phyloP scores from a whole-genome alignment of 2,888 invertebrate species.

The Rhogogaster chlorosoma region DNA sequence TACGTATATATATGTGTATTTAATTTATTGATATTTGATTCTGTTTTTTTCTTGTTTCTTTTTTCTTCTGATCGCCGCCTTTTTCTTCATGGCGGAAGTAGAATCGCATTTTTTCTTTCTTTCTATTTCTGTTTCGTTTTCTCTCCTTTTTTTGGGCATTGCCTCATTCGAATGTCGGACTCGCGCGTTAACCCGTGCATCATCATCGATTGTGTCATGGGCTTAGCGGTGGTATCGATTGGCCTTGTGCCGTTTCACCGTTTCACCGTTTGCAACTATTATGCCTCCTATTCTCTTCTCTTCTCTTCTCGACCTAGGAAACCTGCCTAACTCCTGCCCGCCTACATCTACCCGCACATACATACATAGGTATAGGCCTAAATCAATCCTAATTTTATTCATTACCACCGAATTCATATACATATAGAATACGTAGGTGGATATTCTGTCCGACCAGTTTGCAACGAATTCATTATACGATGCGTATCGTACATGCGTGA shows the following conservation, averaged over 20 bases:
- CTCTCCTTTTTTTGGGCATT: neutral
- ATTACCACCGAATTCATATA: slow-evolving; percentile 21
- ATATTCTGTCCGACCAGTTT: neutral
- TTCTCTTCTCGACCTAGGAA: neutral
- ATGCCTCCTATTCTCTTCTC: slow-evolving; percentile 1
- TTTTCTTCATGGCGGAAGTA: neutral
- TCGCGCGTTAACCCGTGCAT: slow-evolving; percentile 21
- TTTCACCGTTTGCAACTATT: slow-evolving; percentile 22
- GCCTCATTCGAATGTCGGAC: neutral
- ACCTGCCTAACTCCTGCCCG: neutral
- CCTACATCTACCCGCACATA: neutral
- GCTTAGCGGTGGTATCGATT: slow-evolving; percentile 13
- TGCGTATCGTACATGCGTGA: neutral
- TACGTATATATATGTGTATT: neutral
- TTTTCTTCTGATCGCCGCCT: neutral
- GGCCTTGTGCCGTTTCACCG: slow-evolving; percentile 35
- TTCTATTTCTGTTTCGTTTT: neutral
- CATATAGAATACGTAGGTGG: neutral
- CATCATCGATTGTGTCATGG: slow-evolving; percentile 35
- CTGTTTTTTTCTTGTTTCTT: neutral
- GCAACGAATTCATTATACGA: neutral
- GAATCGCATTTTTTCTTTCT: neutral
- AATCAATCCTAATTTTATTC: slow-evolving; percentile 23
- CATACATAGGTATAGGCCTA: neutral
- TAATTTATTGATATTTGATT: neutral